Conservation (phyloP, 2,888 invertebrate species). For the Onthophagus sagittarius region DNA sequence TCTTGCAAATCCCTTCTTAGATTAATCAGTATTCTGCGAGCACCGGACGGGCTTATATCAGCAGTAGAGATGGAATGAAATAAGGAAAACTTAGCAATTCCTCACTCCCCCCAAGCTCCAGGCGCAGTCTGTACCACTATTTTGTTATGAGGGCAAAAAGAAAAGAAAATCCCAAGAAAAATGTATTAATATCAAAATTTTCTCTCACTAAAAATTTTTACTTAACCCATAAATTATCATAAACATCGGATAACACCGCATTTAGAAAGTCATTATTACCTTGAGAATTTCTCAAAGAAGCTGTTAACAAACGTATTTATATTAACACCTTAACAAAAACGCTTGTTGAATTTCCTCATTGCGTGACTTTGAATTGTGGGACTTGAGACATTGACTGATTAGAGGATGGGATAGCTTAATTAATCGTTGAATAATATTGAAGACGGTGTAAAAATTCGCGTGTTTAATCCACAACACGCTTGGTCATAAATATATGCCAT, state of each 20-base stretch:
- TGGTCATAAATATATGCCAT: not conserved
- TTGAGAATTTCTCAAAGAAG: not conserved
- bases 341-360: not conserved
- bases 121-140: not conserved
- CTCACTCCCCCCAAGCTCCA: conserved; percentile 37
- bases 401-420: not conserved
- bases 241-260: not conserved
- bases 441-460: not conserved
- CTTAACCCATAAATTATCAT: too few relatives aligned
- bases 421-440: not conserved
- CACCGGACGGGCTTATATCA: conserved; percentile 46
- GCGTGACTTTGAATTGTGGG: not conserved
- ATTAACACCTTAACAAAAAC: not conserved
- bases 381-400: not conserved
- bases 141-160: not conserved
- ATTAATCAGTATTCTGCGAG: conserved; percentile 49
- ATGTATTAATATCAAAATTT: too few relatives aligned
- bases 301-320: not conserved
- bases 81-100: conserved; percentile 51
- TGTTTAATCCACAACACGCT: not conserved
- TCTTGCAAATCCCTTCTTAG: conserved; percentile 43
- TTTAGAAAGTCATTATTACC: not conserved
- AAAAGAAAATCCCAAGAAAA: not conserved
- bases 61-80: conserved; percentile 49
- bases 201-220: too few relatives aligned